These are phyloP conservation scores for Strigamia crassipes DNA, from an alignment of 2,888 invertebrate genomes.

Conservation along the genomic window DNA sequence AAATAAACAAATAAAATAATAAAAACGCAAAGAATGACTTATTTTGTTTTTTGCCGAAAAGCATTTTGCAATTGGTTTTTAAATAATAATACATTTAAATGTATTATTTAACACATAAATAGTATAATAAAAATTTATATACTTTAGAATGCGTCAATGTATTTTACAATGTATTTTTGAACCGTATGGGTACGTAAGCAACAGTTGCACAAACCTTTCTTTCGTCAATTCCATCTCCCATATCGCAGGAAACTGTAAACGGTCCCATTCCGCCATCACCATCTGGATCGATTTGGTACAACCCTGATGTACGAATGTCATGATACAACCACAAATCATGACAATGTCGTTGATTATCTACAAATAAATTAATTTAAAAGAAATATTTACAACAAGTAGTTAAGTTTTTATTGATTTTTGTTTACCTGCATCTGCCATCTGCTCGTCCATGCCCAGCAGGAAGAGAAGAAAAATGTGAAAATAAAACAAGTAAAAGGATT, in stretches of 20 bases:
- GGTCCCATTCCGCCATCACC: constrained; percentile 51
- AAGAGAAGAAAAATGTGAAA: neutral
- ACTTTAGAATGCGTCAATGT: no score
- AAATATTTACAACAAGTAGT: no score
- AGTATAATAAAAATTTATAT: no score
- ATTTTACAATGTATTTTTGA: no score
- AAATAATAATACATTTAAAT: no score
- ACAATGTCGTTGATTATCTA: constrained; percentile 48
- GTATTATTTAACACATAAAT: no score
- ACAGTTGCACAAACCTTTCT: constrained; percentile 46
- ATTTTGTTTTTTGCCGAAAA: no score
- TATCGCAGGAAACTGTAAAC: constrained; percentile 52
- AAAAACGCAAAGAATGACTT: no score
- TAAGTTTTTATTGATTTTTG: neutral
- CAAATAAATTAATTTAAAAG: neutral
- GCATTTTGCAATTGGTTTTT: no score
- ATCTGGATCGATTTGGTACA: constrained; percentile 53
- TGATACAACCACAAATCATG: constrained; percentile 52
- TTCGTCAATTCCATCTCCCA: constrained; percentile 52
- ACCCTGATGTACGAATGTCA: constrained; percentile 50
- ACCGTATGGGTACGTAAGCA: no score
- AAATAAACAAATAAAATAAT: no score
- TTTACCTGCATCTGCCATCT: neutral
- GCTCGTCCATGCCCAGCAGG: neutral
- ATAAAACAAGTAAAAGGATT: neutral